These are phyloP conservation scores for Lathamus discolor DNA, from an alignment of 2,113 vertebrate species.

Conservation along the genomic window DNA sequence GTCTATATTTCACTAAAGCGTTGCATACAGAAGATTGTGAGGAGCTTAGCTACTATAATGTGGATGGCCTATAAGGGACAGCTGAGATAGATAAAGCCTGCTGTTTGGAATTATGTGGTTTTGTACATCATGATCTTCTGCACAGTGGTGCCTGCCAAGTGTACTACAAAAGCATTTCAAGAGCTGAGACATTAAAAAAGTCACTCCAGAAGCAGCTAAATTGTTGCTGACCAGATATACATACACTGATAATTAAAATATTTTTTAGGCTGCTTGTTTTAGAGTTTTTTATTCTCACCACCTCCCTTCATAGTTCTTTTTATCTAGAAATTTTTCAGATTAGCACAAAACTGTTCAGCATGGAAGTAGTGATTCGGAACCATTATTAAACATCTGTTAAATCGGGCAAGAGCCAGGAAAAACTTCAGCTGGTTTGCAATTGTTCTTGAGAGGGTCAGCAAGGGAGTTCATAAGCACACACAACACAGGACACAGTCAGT, in stretches of 20 bases:
- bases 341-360: neutral
- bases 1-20: neutral
- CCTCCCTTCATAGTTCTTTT: neutral
- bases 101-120: neutral
- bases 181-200: neutral
- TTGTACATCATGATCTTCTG: conserved; percentile 10
- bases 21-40: neutral
- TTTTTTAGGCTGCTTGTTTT: neutral
- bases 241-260: neutral
- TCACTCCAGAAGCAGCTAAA: neutral
- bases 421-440: conserved; percentile 42
- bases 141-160: neutral
- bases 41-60: neutral
- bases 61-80: neutral
- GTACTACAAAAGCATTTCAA: conserved; percentile 21
- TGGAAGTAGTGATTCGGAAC: conserved; percentile 13
- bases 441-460: conserved; percentile 33
- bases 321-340: neutral
- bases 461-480: conserved; percentile 5
- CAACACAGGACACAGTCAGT: conserved; percentile 9
- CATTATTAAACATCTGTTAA: conserved; percentile 53
- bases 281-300: fast-evolving
- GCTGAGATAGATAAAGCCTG: neutral
- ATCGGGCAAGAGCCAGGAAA: conserved; percentile 26
- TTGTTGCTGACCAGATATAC: neutral